Percentiles rank a stretch among this genome's conserved stretches.
phyloP scores from a whole-genome alignment of 2,797 vertebrate species.

The Microctenopoma steveboyesi region DNA sequence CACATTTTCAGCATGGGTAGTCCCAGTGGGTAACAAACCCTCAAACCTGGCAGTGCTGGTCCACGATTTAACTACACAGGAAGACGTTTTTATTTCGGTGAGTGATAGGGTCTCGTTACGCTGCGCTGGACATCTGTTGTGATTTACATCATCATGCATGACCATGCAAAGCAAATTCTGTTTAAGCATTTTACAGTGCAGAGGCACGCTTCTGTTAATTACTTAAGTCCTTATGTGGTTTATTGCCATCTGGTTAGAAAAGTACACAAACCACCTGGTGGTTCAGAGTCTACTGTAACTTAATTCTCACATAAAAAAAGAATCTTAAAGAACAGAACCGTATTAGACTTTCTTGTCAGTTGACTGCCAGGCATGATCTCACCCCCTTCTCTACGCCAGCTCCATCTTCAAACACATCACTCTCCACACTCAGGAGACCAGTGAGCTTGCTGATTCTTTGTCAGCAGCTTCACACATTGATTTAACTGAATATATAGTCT shows the following conservation, averaged over 20 bases:
- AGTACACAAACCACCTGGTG: not conserved
- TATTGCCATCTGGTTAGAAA: constrained; percentile 4
- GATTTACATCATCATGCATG: constrained; percentile 16
- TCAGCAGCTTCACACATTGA: not conserved
- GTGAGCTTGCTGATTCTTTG: not conserved
- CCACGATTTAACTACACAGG: constrained; percentile 31
- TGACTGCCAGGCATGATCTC: not conserved
- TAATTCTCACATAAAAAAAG: not conserved
- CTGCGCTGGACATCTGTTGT: constrained; percentile 56
- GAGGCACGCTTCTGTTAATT: constrained; percentile 34
- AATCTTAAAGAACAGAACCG: not conserved
- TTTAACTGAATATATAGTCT: not conserved
- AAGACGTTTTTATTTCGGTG: constrained; percentile 39
- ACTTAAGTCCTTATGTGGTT: constrained; percentile 9
- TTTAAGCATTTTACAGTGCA: constrained; percentile 13
- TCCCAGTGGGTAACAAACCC: constrained; percentile 52
- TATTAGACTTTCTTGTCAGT: constrained; percentile 6
- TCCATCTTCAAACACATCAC: constrained; percentile 14
- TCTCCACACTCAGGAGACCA: constrained; percentile 1
- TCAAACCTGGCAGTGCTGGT: constrained; percentile 36
- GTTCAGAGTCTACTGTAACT: not conserved
- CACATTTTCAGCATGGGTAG: constrained; percentile 59
- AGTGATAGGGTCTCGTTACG: constrained; percentile 28
- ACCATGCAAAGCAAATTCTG: constrained; percentile 21
- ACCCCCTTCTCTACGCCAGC: constrained; percentile 3